Percentiles rank a stretch among this genome's conserved stretches.
Conservation (phyloP, 2,888 invertebrate species). For the Glaucopsyche alexis region DNA sequence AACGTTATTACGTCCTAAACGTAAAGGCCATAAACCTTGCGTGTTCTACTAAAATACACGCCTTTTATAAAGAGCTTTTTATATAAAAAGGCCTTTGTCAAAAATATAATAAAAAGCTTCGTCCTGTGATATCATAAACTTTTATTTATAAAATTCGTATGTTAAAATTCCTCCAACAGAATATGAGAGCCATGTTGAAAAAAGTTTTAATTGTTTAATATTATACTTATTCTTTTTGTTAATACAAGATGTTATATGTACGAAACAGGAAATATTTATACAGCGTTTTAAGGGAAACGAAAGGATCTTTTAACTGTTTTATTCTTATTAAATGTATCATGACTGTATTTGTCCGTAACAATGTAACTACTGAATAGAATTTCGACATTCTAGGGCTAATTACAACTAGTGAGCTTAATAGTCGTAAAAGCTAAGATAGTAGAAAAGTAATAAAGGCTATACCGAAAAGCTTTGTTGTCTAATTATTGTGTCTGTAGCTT, state of each 20-base stretch:
- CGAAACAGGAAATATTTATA: neutral
- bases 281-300: too few relatives aligned
- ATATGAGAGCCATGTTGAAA: neutral
- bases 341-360: neutral
- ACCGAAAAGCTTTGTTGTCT: neutral
- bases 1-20: slow-evolving; percentile 8
- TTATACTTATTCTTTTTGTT: neutral
- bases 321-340: neutral
- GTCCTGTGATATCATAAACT: neutral
- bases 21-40: neutral
- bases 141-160: neutral
- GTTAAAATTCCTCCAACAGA: neutral
- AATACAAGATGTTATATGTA: neutral
- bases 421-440: neutral
- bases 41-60: neutral
- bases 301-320: neutral
- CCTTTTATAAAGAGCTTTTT: slow-evolving; percentile 5
- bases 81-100: neutral
- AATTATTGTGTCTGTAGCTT: neutral
- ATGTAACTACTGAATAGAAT: neutral
- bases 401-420: neutral
- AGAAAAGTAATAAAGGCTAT: neutral
- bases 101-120: neutral
- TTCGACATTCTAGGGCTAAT: neutral
- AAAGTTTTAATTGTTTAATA: slow-evolving; percentile 1